Base-by-base conservation (phyloP, 2,888 invertebrate genomes). In the Cosmorhoe ocellata region DNA sequence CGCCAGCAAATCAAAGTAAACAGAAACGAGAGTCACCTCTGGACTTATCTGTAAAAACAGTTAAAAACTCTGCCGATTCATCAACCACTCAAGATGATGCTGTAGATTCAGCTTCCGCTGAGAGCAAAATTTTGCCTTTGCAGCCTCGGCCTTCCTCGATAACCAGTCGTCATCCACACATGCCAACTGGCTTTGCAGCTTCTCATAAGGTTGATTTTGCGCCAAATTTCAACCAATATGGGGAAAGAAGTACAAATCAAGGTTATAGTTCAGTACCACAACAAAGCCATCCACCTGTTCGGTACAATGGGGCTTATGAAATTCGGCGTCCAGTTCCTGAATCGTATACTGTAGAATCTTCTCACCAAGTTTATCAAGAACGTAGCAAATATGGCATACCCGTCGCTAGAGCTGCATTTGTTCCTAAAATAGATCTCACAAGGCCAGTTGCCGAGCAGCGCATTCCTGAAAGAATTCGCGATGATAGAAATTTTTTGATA, bases 21-120 rank as follows among this genome's bases (percentile, higher is more conserved):
- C 86, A 88, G 52, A 94, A 94, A 76, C 91, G 94, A 28, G 95
- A 95, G 78, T 96, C 96, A 7, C 97, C 97, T 0, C 83, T 97
- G 52, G 97, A 97, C 84, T 90, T 97, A 43, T 97, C 97, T 0
- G 96, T 97, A 36, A 97, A 97, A 79, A 97, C 97, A 1, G 94
- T 97, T 0, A 94, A 96, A 74, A 96, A 96, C 41, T 94, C 96
- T 2, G 96, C 97, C 0, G 97, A 97, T 81, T 97, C 97, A 0
- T 97, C 97, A 0, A 97, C 97, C 0, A 94, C 95, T 9, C 92
- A 93, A 68, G 94, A 94, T 67, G 93, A 93, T 45, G 79, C 88
- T 2, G 71, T 88, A 9, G 93, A 93, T 67, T 88, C 88, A 10
- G 78, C 71, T 13, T 71, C 79, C 6, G 64, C 73, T 53, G 90